Evolutionary conservation across 2,888 invertebrate species (phyloP).

Genomic region (Neocrepidodera transversa): DNA sequence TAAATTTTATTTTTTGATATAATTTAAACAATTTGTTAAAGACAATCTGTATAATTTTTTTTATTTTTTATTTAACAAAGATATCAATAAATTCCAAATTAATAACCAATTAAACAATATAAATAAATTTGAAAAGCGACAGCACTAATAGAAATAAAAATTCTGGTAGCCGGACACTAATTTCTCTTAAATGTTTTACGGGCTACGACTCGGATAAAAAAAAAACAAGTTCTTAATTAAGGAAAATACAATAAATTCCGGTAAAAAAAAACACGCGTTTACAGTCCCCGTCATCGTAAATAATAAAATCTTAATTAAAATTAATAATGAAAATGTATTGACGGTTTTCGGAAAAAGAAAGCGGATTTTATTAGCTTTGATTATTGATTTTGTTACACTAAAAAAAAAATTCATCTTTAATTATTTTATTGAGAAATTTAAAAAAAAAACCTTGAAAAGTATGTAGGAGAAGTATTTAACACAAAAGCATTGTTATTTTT

Average conservation of each 20-base stretch:
- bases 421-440: no score
- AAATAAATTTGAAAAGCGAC: neutral
- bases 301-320: constrained; percentile 3
- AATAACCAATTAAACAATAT: no score
- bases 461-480: no score
- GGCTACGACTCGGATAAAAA: neutral
- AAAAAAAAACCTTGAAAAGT: no score
- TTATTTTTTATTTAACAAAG: no score
- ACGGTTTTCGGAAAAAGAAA: neutral
- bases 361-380: neutral
- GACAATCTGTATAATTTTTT: no score
- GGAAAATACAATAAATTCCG: constrained; percentile 10
- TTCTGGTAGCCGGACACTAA: neutral
- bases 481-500: no score
- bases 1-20: no score
- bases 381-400: neutral
- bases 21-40: no score
- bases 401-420: neutral
- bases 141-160: neutral
- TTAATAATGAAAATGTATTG: neutral
- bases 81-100: no score
- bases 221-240: neutral
- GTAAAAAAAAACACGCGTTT: constrained; percentile 8
- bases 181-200: neutral
- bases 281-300: neutral